phyloP scores from a whole-genome alignment of 2,797 vertebrate species.

The Pseudopleuronectes americanus region DNA sequence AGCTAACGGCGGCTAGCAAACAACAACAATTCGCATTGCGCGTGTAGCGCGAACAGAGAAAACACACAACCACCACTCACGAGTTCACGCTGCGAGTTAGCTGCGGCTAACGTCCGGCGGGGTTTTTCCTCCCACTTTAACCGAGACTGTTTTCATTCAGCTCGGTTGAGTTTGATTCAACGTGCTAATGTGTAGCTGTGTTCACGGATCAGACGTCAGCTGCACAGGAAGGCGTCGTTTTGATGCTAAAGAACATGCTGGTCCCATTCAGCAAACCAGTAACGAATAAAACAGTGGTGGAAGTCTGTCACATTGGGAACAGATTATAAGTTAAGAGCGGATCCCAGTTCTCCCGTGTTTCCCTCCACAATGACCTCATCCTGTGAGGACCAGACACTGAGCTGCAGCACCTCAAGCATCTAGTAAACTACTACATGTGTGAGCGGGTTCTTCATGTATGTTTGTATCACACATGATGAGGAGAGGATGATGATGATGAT shows the following conservation, averaged over 20 bases:
- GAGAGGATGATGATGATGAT: too few relatives aligned
- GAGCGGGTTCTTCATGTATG: background rate
- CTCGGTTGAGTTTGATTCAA: constrained; percentile 16
- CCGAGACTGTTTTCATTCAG: constrained; percentile 19
- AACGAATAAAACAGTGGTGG: background rate
- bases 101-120: background rate
- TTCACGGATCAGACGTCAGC: constrained; percentile 40
- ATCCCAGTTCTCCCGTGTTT: constrained; percentile 62
- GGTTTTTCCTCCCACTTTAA: background rate
- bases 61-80: too few relatives aligned
- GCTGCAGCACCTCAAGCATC: constrained; percentile 28
- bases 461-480: too few relatives aligned
- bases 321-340: constrained; percentile 15
- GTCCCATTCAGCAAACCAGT: background rate
- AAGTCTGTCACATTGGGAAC: constrained; percentile 12
- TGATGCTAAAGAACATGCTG: background rate
- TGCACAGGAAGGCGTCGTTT: background rate
- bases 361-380: constrained; percentile 82
- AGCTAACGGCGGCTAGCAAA: constrained; percentile 66
- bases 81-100: background rate
- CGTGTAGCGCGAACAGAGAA: too few relatives aligned
- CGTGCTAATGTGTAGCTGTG: constrained; percentile 34
- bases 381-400: constrained; percentile 32
- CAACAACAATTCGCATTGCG: constrained; percentile 29
- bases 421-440: background rate